Conservation (phyloP, 2,797 vertebrate genomes). For the Lepidocolaptes lacrymiger region DNA sequence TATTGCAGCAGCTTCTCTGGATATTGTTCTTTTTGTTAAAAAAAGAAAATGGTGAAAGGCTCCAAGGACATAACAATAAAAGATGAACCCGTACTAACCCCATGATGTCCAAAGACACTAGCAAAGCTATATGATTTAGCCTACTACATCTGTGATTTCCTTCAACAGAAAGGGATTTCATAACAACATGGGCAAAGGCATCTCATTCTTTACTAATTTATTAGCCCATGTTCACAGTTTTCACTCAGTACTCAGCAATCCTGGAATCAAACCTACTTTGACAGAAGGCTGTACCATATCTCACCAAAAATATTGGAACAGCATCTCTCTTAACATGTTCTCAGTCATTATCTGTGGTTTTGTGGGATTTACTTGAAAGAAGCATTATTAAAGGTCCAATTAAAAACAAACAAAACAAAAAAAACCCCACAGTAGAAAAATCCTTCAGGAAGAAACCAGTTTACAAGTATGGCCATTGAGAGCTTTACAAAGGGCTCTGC, state of each 20-base stretch:
- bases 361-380: not conserved
- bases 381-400: not conserved
- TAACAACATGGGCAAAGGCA: not conserved
- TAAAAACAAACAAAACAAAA: not conserved
- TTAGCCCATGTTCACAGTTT: not conserved
- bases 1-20: not conserved
- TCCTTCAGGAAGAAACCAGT: constrained; percentile 10
- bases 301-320: not conserved
- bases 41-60: not conserved
- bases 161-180: not conserved
- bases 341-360: not conserved
- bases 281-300: not conserved
- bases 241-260: not conserved
- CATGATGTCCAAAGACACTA: not conserved
- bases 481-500: constrained; percentile 21
- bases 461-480: not conserved
- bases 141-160: not conserved
- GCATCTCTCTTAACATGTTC: not conserved
- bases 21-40: not conserved
- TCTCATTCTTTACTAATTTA: not conserved
- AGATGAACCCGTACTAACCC: not conserved
- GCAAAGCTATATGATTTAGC: not conserved
- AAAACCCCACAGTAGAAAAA: not conserved
- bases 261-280: not conserved
- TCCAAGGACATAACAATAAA: not conserved